Evolutionary conservation across 1,140 invertebrate species (phyloP), one percentile per base, ranked within the genome.

Genomic region (Drosophila sproati): DNA sequence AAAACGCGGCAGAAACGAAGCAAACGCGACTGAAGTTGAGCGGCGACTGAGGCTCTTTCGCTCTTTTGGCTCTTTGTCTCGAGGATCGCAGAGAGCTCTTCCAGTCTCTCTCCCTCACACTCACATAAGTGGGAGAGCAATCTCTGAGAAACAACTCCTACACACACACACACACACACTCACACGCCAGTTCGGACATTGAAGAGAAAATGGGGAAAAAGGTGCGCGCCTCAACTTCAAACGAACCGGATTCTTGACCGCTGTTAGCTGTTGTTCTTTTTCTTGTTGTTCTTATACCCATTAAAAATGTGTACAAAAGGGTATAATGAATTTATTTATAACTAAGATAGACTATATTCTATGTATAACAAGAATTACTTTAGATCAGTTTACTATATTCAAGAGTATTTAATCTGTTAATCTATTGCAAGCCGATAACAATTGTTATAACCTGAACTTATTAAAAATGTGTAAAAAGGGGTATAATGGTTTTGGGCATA

Each of bases 151-250:
- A 8, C 0, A 20, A 71, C 70, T 37, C 39, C 20, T 62, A 55
- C 80, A 52, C 68, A 73, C 79, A 51, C 45, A 62, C 61, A 50
- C 61, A 34, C 45, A 62, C 34, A 59, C 37, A 31, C 5, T 35
- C 2, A 31, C 2, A 12, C 3, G 8, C 3, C 35, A 5, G 41
- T n/a, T 6, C n/a, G 54, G 48, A 20, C 1, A 20, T 45, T 55
- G 59, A 55, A 70, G 52, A 62, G 57, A 37, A 52, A 54, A 45
- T 32, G 59, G 54, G 45, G 45, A 41, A 66, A 66, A 74, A 70
- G 78, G 75, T 77, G 69, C 75, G 72, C 83, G 79, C 73, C 66
- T 69, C 51, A 83, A 88, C 83, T 83, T 88, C 85, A 88, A 88
- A 88, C 77, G 70, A 68, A 88, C 85, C 83, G 80, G 83, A 80